phyloP scores from a whole-genome alignment of 2,113 vertebrate species.

The Oryzias melastigma region DNA sequence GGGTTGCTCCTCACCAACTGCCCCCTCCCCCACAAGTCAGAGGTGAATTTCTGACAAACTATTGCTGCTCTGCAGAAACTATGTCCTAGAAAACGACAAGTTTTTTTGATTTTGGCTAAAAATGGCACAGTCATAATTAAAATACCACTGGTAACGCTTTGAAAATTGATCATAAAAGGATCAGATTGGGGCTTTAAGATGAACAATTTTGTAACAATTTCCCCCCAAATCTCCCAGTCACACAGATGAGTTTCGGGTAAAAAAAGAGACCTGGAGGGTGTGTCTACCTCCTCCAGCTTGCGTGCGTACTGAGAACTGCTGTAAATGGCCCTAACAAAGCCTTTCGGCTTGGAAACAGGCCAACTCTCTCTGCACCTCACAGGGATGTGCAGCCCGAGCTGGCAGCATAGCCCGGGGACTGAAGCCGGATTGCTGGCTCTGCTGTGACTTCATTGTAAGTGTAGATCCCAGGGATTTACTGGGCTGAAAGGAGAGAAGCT shows the following conservation, averaged over 20 bases:
- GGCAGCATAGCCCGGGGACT: slow-evolving; percentile 59
- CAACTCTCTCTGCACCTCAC: slow-evolving; percentile 24
- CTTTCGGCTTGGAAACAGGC: slow-evolving; percentile 29
- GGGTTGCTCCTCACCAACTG: too few species aligned
- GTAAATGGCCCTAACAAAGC: slow-evolving; percentile 42
- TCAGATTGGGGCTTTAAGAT: too few species aligned
- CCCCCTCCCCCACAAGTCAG: too few species aligned
- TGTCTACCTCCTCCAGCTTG: slow-evolving; percentile 26
- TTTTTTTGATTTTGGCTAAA: too few species aligned
- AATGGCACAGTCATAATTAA: too few species aligned
- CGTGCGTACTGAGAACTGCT: slow-evolving; percentile 20
- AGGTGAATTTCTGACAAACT: too few species aligned
- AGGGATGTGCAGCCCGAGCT: slow-evolving; percentile 56
- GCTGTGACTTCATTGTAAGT: slow-evolving; percentile 66
- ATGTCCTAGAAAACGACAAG: too few species aligned
- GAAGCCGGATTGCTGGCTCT: slow-evolving; percentile 43
- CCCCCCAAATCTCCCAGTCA: not conserved
- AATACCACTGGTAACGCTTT: too few species aligned
- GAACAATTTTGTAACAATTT: too few species aligned
- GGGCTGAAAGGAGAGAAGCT: slow-evolving; percentile 66
- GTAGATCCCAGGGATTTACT: slow-evolving; percentile 70
- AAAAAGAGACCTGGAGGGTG: slow-evolving; percentile 21
- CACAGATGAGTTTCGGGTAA: not conserved
- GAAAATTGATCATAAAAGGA: too few species aligned
- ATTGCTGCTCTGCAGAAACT: too few species aligned